Base-by-base conservation (phyloP, 1,140 invertebrate species). In the Ditylenchus dipsaci region DNA sequence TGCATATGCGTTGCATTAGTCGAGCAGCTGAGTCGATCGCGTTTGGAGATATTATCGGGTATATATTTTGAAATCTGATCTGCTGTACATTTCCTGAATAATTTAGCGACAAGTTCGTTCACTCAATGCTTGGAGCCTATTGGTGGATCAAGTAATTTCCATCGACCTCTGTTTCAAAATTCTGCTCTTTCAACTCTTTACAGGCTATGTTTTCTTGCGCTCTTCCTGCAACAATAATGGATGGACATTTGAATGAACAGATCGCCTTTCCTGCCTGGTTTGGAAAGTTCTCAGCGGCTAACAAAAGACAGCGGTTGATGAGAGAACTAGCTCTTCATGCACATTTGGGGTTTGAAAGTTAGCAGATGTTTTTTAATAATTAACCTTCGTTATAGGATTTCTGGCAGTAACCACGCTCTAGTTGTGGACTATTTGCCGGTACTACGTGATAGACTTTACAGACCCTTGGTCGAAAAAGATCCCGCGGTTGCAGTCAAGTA, bases 191-290 rank as follows among this genome's bases (percentile, higher is more conserved):
- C 13, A 30, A 11, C 23, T 69, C 56, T 30, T 71, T 74, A 1
- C 82, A 91, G 87, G 93, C 93, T 0, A 89, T 94, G 82, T 94
- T 90, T 84, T 89, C 91, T 17, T 92, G 91, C 64, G 91, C 95
- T 23, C 86, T 97, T 56, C 95, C 95, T 0, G 91, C 93, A 0
- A 87, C 90, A 75, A 85, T 88, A 33, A 88, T 97, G 87, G 87
- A 89, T 43, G 93, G 95, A 1, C 86, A 89, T 78, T 84, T 93
- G 23, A 84, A 84, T 1, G 87, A 87, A 0, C 89, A 90, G 85
- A 90, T 95, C 11, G 88, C 90, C 76, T 98, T 98, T 84, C 95
- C 96, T 3, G 83, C 87, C 21, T 98, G 94, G 93, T 88, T 99
- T 33, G 96, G 95, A 0, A 93, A 93, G 84, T 92, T 95, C 86